These are phyloP conservation scores for Yponomeuta plumbellus DNA, from an alignment of 2,888 invertebrate species.

Conservation along the genomic window DNA sequence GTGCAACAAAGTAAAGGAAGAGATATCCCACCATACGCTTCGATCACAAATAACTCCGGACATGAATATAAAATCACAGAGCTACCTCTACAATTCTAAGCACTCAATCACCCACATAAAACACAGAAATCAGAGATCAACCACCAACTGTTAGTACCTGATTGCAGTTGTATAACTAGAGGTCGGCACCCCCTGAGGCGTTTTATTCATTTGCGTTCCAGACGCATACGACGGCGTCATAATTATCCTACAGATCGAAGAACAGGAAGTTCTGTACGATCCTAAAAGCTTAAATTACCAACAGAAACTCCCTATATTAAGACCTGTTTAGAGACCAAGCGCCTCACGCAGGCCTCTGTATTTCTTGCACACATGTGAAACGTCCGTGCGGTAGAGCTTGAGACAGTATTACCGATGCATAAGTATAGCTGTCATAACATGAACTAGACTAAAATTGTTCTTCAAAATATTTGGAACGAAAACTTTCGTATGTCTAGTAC, in stretches of 20 bases:
- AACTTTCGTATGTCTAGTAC: no score
- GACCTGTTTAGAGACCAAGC: neutral
- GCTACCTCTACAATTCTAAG: no score
- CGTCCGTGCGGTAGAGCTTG: neutral
- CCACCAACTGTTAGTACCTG: neutral
- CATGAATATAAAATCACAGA: no score
- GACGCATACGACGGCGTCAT: neutral
- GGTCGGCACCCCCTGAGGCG: slow-evolving; percentile 1
- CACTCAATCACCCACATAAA: no score
- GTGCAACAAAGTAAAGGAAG: no score
- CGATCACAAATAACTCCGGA: no score
- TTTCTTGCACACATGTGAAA: neutral
- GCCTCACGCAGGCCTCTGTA: neutral
- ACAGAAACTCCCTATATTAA: neutral
- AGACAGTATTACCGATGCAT: no score
- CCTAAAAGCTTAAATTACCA: neutral
- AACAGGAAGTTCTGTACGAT: neutral
- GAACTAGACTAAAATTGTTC: no score
- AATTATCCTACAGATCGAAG: neutral
- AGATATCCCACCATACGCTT: no score
- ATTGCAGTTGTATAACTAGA: neutral
- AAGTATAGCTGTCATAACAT: no score
- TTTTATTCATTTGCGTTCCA: neutral
- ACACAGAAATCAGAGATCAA: no score
- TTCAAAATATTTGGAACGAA: no score